Percentiles rank a stretch among this genome's conserved stretches.
phyloP scores from a whole-genome alignment of 2,888 invertebrate genomes.

The Aphelenchoides bicaudatus region DNA sequence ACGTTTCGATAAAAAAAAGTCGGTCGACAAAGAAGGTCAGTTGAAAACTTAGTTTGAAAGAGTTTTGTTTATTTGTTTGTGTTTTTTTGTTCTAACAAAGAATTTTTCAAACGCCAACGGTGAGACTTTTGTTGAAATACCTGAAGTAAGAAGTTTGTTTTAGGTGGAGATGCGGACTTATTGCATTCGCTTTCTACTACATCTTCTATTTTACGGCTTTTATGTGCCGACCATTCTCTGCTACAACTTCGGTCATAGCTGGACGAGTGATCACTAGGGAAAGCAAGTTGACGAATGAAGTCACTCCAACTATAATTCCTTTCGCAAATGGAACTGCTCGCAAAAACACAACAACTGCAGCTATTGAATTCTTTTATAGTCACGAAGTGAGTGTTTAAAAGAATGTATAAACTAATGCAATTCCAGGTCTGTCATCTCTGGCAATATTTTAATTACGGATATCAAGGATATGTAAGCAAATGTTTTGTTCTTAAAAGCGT shows the following conservation, averaged over 20 bases:
- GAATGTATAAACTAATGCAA: background rate
- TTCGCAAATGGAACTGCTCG: too few relatives aligned
- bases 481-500: background rate
- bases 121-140: background rate
- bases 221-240: conserved; percentile 70
- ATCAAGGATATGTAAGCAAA: conserved; percentile 11
- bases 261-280: background rate
- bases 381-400: background rate
- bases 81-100: too few relatives aligned
- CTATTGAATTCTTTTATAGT: background rate
- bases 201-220: conserved; percentile 82
- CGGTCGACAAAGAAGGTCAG: background rate
- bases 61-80: conserved; percentile 9
- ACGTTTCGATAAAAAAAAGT: background rate
- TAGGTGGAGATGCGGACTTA: conserved; percentile 68
- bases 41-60: background rate
- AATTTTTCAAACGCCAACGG: too few relatives aligned
- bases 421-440: conserved; percentile 12
- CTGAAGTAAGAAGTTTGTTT: conserved; percentile 1
- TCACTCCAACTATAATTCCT: background rate
- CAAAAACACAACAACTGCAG: too few relatives aligned
- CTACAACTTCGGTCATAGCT: conserved; percentile 35
- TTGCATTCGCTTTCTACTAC: conserved; percentile 84
- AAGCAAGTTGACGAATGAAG: too few relatives aligned
- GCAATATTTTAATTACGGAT: conserved; percentile 2